Evolutionary conservation across 2,797 vertebrate species (phyloP).

Genomic region (Xenentodon cancila): DNA sequence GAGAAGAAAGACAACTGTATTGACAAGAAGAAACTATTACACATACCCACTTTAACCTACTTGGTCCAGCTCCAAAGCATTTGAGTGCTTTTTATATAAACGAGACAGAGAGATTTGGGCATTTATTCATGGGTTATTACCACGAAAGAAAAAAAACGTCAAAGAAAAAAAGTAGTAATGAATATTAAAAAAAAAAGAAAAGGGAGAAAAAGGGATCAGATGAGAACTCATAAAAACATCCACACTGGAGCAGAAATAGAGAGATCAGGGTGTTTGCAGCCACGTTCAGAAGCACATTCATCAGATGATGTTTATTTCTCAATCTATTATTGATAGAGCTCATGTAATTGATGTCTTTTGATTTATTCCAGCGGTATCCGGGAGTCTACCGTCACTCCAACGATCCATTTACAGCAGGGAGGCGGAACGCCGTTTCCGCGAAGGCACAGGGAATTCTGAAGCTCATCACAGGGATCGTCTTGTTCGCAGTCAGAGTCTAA

Average conservation of each 20-base stretch:
- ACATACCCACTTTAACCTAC: conserved; percentile 88
- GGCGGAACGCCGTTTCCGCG: conserved; percentile 24
- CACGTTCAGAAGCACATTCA: conserved; percentile 31
- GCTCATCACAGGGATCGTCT: conserved; percentile 15
- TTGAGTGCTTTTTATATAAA: conserved; percentile 88
- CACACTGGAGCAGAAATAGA: conserved; percentile 66
- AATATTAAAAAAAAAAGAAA: conserved; percentile 74
- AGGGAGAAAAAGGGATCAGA: conserved; percentile 62
- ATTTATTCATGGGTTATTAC: conserved; percentile 83
- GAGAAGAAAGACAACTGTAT: conserved; percentile 81
- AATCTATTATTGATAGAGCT: conserved; percentile 13
- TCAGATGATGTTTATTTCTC: conserved; percentile 25
- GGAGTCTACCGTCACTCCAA: conserved; percentile 21
- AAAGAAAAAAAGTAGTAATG: conserved; percentile 66
- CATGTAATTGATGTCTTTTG: conserved; percentile 20
- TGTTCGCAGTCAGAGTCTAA: conserved; percentile 25
- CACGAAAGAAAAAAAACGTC: conserved; percentile 59
- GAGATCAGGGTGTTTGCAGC: conserved; percentile 40
- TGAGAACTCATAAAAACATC: conserved; percentile 78
- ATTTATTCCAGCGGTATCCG: conserved; percentile 24
- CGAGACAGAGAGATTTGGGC: conserved; percentile 85
- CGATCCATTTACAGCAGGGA: conserved; percentile 33
- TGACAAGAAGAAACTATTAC: conserved; percentile 84
- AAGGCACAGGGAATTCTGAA: conserved; percentile 30
- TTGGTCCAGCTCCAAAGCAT: conserved; percentile 87